A percentile compares a stretch with the other conserved stretches of the same genome.
Evolutionary conservation across 2,797 vertebrate species (phyloP).

Genomic region (Avahi laniger): DNA sequence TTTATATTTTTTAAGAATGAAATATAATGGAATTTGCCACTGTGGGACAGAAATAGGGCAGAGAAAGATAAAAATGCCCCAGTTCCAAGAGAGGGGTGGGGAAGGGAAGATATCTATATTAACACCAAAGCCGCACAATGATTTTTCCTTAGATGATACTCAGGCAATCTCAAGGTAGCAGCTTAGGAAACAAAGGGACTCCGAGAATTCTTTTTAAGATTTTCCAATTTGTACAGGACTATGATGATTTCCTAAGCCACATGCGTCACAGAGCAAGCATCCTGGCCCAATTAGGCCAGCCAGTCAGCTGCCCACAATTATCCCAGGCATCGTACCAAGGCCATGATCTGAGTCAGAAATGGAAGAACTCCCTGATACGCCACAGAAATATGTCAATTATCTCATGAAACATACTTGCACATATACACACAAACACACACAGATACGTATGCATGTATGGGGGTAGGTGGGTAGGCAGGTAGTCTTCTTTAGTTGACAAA

Average conservation of each 20-base stretch:
- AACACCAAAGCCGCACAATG: background rate
- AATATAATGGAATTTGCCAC: slow-evolving; percentile 15
- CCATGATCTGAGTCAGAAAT: background rate
- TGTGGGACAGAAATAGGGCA: background rate
- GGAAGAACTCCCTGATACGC: background rate
- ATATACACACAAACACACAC: background rate
- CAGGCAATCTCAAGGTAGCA: background rate
- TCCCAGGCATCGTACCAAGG: background rate
- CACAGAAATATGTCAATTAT: background rate
- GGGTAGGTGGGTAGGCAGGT: background rate
- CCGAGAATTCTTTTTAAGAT: slow-evolving; percentile 10
- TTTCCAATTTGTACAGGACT: slow-evolving; percentile 42
- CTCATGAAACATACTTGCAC: background rate
- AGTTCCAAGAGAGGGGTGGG: background rate
- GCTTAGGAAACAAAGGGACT: slow-evolving; percentile 50
- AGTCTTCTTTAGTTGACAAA: background rate
- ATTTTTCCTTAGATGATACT: background rate
- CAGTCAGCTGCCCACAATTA: slow-evolving; percentile 34
- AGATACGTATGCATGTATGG: background rate
- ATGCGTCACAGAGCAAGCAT: slow-evolving; percentile 44
- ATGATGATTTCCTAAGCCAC: slow-evolving; percentile 49
- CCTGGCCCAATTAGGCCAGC: background rate
- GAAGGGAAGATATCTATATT: background rate
- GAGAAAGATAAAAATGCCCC: background rate
- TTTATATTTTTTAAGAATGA: slow-evolving; percentile 18